phyloP scores from a whole-genome alignment of 2,113 vertebrate genomes.

The Leptocoma aspasia region DNA sequence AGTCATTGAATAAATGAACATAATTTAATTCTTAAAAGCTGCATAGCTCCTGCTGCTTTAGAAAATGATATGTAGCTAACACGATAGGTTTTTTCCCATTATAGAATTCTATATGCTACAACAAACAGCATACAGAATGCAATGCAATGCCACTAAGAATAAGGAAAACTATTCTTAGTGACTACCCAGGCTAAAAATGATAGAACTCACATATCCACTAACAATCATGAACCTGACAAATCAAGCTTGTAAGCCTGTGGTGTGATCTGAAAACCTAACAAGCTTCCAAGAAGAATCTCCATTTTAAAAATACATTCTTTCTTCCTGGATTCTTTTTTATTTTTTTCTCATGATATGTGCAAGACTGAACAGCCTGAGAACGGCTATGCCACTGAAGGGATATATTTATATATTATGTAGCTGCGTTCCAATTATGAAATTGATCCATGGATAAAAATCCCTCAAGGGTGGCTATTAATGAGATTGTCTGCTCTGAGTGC shows the following conservation, averaged over 20 bases:
- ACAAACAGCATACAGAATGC: not conserved
- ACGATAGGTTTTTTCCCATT: not conserved
- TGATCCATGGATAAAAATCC: constrained; percentile 59
- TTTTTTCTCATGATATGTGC: not conserved
- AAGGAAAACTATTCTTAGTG: constrained; percentile 27
- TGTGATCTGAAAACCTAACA: constrained; percentile 47
- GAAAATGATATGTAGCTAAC: constrained; percentile 8
- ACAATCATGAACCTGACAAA: constrained; percentile 42
- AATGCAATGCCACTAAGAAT: not conserved
- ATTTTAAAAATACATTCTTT: not conserved
- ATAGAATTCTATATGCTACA: not conserved
- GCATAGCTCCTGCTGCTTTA: constrained; percentile 25
- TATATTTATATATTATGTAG: constrained; percentile 24
- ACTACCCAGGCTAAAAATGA: constrained; percentile 19
- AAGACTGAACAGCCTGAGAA: constrained; percentile 20
- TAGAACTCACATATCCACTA: constrained; percentile 1
- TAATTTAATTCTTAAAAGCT: constrained; percentile 54
- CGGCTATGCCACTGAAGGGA: not conserved
- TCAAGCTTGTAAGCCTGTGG: constrained; percentile 25
- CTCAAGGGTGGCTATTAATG: constrained; percentile 60
- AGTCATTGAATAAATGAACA: constrained; percentile 41
- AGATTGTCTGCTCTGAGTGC: constrained; percentile 46
- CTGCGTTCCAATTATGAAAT: constrained; percentile 52
- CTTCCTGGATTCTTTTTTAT: not conserved
- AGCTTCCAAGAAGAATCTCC: not conserved